phyloP scores from a whole-genome alignment of 2,113 vertebrate genomes.

The Girardinichthys multiradiatus region DNA sequence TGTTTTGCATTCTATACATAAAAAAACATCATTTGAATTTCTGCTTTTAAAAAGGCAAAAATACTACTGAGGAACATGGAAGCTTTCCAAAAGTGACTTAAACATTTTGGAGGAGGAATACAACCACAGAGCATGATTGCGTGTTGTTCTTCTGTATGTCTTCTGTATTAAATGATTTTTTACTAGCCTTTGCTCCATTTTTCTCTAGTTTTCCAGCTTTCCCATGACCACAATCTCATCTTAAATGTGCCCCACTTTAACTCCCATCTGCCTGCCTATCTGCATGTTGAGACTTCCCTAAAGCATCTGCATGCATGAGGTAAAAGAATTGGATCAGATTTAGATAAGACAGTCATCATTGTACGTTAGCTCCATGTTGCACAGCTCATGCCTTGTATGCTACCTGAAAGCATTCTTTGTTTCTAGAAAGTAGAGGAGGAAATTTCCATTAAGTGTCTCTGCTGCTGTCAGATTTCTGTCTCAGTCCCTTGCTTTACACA shows the following conservation, averaged over 20 bases:
- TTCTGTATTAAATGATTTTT: constrained; percentile 45
- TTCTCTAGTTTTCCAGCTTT: constrained; percentile 23
- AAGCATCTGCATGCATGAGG: constrained; percentile 31
- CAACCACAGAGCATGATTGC: background rate
- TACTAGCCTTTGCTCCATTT: constrained; percentile 34
- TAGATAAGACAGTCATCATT: constrained; percentile 48
- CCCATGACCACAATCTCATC: constrained; percentile 37
- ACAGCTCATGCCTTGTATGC: constrained; percentile 22
- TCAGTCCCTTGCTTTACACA: constrained; percentile 6
- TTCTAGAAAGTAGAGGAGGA: constrained; percentile 20
- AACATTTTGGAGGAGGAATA: background rate
- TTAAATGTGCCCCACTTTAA: constrained; percentile 34
- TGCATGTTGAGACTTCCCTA: constrained; percentile 49
- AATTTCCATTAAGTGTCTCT: constrained; percentile 8
- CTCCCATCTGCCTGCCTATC: constrained; percentile 45
- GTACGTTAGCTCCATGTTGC: constrained; percentile 16
- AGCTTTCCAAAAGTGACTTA: background rate
- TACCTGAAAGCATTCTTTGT: constrained; percentile 12
- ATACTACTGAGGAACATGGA: background rate
- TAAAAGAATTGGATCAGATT: constrained; percentile 49
- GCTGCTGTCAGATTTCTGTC: background rate
- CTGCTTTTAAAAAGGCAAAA: background rate
- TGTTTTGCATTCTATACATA: background rate
- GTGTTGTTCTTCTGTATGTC: constrained; percentile 9
- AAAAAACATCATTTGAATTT: background rate